Percentiles rank a stretch among this genome's conserved stretches.
Conservation (phyloP, 2,797 vertebrate genomes). For the Florisuga fusca region DNA sequence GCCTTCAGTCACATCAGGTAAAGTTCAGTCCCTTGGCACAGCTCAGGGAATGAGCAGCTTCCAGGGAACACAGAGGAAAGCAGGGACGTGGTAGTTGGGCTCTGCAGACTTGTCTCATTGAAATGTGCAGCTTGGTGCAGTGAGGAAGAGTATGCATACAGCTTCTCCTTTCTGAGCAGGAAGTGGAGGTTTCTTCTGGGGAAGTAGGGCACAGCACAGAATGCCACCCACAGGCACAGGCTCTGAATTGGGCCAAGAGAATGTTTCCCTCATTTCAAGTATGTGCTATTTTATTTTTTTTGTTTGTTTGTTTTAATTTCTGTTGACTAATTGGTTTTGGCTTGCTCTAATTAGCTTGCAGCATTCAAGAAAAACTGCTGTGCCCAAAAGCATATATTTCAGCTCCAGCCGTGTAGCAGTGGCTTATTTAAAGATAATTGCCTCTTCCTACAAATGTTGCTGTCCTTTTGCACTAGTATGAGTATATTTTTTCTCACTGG, state of each 20-base stretch:
- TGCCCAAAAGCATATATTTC: background rate
- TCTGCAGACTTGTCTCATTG: background rate
- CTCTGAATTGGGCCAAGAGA: background rate
- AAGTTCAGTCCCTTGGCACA: accelerated
- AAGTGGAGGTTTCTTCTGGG: background rate
- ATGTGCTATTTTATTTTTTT: background rate
- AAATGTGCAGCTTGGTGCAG: accelerated
- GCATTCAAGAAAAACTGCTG: background rate
- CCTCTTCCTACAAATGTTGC: background rate
- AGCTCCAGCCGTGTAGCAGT: background rate
- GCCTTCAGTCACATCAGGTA: conserved; percentile 95
- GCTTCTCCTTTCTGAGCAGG: conserved; percentile 5
- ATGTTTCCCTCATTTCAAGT: accelerated
- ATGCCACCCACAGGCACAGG: accelerated
- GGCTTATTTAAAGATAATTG: background rate
- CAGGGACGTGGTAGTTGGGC: background rate
- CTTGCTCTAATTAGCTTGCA: background rate
- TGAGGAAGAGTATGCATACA: background rate
- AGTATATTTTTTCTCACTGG: background rate
- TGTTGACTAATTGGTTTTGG: background rate
- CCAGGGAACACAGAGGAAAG: background rate
- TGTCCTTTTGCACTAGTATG: background rate
- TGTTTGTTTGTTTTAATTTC: background rate
- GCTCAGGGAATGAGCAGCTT: accelerated
- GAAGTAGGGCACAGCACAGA: background rate